Evolutionary conservation across 2,113 vertebrate species (phyloP).

Genomic region (Upupa epops): DNA sequence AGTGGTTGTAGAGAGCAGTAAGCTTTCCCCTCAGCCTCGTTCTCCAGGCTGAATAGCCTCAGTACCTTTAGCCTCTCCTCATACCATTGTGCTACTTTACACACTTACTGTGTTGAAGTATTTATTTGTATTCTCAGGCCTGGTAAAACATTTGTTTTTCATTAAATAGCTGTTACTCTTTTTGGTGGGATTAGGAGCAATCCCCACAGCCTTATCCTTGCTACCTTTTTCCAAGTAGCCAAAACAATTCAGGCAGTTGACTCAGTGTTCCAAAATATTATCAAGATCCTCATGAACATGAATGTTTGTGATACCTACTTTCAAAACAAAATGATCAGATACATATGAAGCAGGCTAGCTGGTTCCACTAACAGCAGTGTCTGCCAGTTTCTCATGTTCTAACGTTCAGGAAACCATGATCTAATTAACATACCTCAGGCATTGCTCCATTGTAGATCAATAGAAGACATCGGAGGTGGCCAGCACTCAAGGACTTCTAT

Average conservation of each 20-base stretch:
- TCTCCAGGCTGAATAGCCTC: too few relatives aligned
- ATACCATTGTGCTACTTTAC: not conserved
- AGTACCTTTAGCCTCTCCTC: too few relatives aligned
- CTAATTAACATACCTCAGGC: not conserved
- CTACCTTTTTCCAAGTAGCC: not conserved
- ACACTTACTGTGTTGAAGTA: not conserved
- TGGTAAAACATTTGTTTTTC: not conserved
- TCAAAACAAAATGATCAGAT: not conserved
- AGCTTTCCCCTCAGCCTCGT: too few relatives aligned
- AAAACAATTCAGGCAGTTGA: not conserved
- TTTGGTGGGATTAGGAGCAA: not conserved
- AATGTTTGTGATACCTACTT: not conserved
- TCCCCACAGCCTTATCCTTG: not conserved
- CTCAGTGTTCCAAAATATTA: not conserved
- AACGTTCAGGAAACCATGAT: not conserved
- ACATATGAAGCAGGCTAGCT: not conserved
- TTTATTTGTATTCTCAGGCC: not conserved
- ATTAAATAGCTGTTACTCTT: not conserved
- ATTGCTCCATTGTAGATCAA: not conserved
- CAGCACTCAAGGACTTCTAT: slow-evolving; percentile 5
- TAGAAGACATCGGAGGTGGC: not conserved
- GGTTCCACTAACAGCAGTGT: not conserved
- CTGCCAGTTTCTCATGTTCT: not conserved
- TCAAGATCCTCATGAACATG: not conserved
- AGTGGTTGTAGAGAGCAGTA: too few relatives aligned